Percentiles rank a stretch among this genome's conserved stretches.
Conservation (phyloP, 2,113 vertebrate genomes). For the Clarias magur region DNA sequence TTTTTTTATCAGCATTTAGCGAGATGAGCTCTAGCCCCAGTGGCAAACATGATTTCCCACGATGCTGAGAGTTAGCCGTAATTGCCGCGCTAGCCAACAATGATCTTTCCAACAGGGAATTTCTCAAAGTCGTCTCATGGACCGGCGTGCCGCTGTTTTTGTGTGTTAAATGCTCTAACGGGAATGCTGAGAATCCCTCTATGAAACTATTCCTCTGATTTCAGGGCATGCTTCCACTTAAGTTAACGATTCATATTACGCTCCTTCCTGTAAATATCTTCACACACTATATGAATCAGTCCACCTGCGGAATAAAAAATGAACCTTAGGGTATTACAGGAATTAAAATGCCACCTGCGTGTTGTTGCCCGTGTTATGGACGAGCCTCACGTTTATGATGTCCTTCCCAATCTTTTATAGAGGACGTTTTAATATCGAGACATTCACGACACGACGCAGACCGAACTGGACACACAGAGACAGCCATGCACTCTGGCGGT, state of each 20-base stretch:
- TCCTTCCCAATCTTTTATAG: not conserved
- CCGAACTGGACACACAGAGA: not conserved
- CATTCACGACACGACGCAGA: not conserved
- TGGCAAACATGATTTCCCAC: slow-evolving; percentile 46
- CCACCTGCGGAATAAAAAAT: not conserved
- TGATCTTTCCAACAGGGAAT: slow-evolving; percentile 33
- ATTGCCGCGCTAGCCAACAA: slow-evolving; percentile 49
- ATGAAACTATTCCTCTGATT: slow-evolving; percentile 16
- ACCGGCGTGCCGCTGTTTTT: slow-evolving; percentile 23
- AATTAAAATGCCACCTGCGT: slow-evolving; percentile 18
- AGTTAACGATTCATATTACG: not conserved
- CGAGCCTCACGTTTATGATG: not conserved
- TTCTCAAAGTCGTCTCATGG: slow-evolving; percentile 23
- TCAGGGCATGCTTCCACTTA: not conserved
- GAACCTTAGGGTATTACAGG: not conserved
- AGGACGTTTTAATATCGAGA: not conserved
- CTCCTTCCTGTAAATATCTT: not conserved
- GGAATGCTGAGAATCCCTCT: slow-evolving; percentile 43
- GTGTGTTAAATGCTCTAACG: slow-evolving; percentile 34
- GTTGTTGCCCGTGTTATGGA: not conserved
- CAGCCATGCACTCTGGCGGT: not conserved
- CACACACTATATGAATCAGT: not conserved
- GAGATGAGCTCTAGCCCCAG: slow-evolving; percentile 29
- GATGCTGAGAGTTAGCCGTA: slow-evolving; percentile 43
- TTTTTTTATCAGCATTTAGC: slow-evolving; percentile 18